Percentiles rank a stretch among this genome's conserved stretches.
Conservation (phyloP, 2,113 vertebrate species). For the Sphaerodactylus townsendi region DNA sequence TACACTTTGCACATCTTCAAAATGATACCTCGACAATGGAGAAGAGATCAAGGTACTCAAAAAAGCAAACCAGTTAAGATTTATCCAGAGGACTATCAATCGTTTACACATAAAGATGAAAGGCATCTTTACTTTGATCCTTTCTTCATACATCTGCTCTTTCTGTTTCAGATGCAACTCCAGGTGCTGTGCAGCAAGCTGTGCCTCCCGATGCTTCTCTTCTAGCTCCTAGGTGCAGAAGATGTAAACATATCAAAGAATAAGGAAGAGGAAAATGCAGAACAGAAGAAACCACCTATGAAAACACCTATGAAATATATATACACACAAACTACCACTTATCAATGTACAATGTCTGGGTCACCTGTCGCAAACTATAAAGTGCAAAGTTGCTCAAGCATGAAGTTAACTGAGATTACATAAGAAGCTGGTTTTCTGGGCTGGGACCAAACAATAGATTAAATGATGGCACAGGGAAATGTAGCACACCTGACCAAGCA, state of each 20-base stretch:
- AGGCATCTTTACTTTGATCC: constrained; percentile 88
- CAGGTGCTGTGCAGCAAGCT: constrained; percentile 87
- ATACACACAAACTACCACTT: neutral
- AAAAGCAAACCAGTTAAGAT: constrained; percentile 28
- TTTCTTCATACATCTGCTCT: constrained; percentile 94
- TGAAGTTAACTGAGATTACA: neutral
- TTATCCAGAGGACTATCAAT: constrained; percentile 10
- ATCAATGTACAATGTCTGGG: neutral
- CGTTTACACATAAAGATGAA: constrained; percentile 1
- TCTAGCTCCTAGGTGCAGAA: constrained; percentile 87
- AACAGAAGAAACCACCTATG: neutral
- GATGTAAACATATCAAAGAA: constrained; percentile 38
- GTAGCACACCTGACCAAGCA: neutral
- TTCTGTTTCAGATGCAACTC: constrained; percentile 95
- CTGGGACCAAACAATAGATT: neutral
- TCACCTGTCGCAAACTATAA: neutral
- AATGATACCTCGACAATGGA: neutral
- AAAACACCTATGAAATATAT: fast-evolving
- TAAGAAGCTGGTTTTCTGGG: constrained; percentile 13
- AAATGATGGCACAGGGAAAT: neutral
- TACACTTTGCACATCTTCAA: neutral
- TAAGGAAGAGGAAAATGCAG: neutral
- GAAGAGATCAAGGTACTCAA: constrained; percentile 21
- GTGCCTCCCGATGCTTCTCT: constrained; percentile 91
- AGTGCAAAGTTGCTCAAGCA: neutral